A percentile compares a stretch with the other conserved stretches of the same genome.
phyloP scores from a whole-genome alignment of 2,113 vertebrate genomes.

The Vicugna pacos region DNA sequence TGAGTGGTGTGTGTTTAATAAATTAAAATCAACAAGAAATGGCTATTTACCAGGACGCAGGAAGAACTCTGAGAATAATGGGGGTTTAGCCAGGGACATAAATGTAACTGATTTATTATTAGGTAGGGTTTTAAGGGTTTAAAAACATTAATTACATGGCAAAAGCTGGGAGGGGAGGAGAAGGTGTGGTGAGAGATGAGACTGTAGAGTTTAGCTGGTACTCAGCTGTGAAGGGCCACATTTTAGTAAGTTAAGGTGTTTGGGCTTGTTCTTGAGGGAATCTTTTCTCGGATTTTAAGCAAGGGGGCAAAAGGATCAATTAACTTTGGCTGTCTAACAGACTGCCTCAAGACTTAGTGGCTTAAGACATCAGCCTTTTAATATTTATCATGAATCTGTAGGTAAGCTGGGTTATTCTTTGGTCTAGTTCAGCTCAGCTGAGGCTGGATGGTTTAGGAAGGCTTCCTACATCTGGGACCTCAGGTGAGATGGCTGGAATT shows the following conservation, averaged over 20 bases:
- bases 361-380: slow-evolving; percentile 19
- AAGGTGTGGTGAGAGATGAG: slow-evolving; percentile 43
- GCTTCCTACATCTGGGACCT: not conserved
- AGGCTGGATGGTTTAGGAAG: not conserved
- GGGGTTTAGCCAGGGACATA: slow-evolving; percentile 61
- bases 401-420: not conserved
- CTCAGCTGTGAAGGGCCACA: not conserved
- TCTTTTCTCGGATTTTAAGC: slow-evolving; percentile 48
- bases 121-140: slow-evolving; percentile 69
- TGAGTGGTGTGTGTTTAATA: slow-evolving; percentile 82
- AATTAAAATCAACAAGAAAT: slow-evolving; percentile 83
- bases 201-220: slow-evolving; percentile 51
- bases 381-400: slow-evolving; percentile 3
- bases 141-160: slow-evolving; percentile 64
- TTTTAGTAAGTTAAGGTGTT: slow-evolving; percentile 57
- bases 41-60: slow-evolving; percentile 74
- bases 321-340: slow-evolving; percentile 26
- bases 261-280: slow-evolving; percentile 34
- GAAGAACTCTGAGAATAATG: slow-evolving; percentile 76
- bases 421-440: not conserved
- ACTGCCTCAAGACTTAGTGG: not conserved
- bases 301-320: not conserved
- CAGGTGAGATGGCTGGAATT: not conserved
- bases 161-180: slow-evolving; percentile 42
- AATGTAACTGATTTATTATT: slow-evolving; percentile 71